Evolutionary conservation across 2,797 vertebrate genomes (phyloP).

Genomic region (Sciurus vulgaris): DNA sequence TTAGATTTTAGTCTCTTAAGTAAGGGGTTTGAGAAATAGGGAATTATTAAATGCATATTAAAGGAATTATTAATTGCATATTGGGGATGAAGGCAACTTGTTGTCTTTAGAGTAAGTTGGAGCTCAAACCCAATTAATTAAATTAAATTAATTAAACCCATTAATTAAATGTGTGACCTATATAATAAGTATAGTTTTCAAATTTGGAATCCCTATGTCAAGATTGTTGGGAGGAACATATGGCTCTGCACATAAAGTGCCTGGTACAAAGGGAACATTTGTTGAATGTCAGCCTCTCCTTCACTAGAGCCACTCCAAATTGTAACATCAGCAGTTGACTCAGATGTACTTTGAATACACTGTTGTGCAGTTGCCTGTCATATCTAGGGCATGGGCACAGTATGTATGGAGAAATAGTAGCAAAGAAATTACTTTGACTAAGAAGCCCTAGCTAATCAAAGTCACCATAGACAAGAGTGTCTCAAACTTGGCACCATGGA

Average conservation of each 20-base stretch:
- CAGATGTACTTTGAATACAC: neutral
- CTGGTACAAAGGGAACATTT: neutral
- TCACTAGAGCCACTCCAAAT: neutral
- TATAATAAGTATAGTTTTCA: neutral
- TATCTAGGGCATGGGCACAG: neutral
- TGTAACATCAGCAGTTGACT: neutral
- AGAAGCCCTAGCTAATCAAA: neutral
- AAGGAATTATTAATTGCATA: no score
- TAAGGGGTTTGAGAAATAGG: neutral
- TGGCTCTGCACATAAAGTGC: neutral
- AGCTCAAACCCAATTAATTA: neutral
- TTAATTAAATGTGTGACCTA: neutral
- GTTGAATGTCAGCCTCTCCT: neutral
- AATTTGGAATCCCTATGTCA: neutral
- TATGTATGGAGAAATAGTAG: neutral
- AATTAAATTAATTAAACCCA: slow-evolving; percentile 35
- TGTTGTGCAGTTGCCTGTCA: neutral
- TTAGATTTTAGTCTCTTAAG: slow-evolving; percentile 14
- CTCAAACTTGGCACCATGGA: neutral
- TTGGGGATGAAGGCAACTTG: neutral
- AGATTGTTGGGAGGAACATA: neutral
- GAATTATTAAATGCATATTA: neutral
- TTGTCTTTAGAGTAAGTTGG: neutral
- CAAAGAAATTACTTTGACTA: neutral
- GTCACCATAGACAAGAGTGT: neutral